These are phyloP conservation scores for Pristionchus entomophagus DNA, from an alignment of 2,888 invertebrate species.

Conservation along the genomic window DNA sequence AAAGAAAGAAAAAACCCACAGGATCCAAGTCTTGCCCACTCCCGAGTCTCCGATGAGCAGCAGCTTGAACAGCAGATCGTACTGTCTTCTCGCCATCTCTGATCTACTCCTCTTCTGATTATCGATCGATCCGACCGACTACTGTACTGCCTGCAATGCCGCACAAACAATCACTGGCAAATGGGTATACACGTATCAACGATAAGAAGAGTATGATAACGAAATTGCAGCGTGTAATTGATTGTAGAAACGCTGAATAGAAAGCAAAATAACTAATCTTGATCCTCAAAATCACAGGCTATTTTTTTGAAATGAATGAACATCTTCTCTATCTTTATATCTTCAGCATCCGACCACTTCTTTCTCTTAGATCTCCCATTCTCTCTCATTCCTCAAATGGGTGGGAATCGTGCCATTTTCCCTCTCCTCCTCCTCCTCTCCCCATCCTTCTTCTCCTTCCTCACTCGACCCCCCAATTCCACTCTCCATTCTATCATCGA, in stretches of 20 bases:
- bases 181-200: not conserved
- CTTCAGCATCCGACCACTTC: too few species aligned
- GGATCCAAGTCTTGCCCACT: constrained; percentile 81
- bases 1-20: constrained; percentile 70
- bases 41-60: constrained; percentile 81
- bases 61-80: constrained; percentile 81
- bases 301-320: too few species aligned
- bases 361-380: not conserved
- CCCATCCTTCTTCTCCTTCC: not conserved
- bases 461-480: not conserved
- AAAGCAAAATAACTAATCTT: too few species aligned
- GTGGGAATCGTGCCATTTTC: not conserved
- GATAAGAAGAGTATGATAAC: too few species aligned
- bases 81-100: constrained; percentile 80
- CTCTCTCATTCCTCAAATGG: not conserved
- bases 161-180: not conserved
- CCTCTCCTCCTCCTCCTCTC: not conserved
- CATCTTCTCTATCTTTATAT: too few species aligned
- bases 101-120: not conserved
- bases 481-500: constrained; percentile 29
- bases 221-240: too few species aligned
- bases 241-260: too few species aligned
- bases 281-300: too few species aligned
- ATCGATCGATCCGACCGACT: constrained; percentile 9
- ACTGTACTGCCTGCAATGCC: constrained; percentile 6